Evolutionary conservation across 1,140 invertebrate genomes (phyloP), one percentile per base, ranked within the genome.

Genomic region (Cheumatopsyche charites): DNA sequence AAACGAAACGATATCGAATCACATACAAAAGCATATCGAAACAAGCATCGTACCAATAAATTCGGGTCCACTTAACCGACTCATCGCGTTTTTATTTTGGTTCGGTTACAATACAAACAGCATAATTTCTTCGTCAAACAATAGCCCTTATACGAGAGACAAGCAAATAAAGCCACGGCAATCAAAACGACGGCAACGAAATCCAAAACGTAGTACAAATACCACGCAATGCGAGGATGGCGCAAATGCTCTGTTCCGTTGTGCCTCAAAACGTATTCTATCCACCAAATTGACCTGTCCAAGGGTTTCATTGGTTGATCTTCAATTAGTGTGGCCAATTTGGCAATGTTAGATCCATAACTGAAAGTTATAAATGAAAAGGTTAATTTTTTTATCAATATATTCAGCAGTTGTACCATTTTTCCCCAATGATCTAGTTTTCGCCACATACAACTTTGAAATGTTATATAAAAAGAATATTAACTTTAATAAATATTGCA

Each of bases 241-340:
- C 72, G 76, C 13, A 82, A 73, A 52, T 81, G 79, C 26, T 74
- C 70, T 5, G 78, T 78, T 12, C 80, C 80, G 49, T 78, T 76
- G 69, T 82, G 79, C n/a, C 80, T 52, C 1, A 80, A 70, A 5
- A 82, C 71, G 70, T 81, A 81, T 67, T 83, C 81, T 0, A 80
- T 71, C 73, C 81, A 80, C 68, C 77, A 78, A n/a, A 78, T 68
- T 0, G 77, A 80, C 58, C 73, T 63, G 15, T 83, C 80, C 17
- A 81, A 42, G 13, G 80, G 70, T 58, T 79, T 72, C 23, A 77
- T 74, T 0, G 78, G 80, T 75, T 80, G 78, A 58, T 86, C 85
- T 26, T 66, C 77, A 52, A 76, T 77, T 65, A 66, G 71, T 13
- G 62, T 19, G 2, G 68, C 45, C 0, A 52, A 15, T 7, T 29